Evolutionary conservation across 2,888 invertebrate species (phyloP).

Genomic region (Apocheima hispidaria): DNA sequence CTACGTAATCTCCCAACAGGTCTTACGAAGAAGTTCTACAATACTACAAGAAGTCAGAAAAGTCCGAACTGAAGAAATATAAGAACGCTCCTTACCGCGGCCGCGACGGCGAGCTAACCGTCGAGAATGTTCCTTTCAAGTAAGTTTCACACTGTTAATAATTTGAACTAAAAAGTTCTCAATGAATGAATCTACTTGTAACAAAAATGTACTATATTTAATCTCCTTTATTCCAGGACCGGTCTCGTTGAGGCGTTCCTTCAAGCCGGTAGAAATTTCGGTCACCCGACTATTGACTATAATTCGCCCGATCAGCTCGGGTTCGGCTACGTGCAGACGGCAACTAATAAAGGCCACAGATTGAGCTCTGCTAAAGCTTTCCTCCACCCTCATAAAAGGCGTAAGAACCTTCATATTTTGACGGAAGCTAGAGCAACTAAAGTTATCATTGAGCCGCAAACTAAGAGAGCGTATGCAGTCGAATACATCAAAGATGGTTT

Average conservation of each 20-base stretch:
- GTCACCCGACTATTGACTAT: constrained; percentile 86
- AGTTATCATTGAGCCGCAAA: constrained; percentile 79
- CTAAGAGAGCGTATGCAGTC: constrained; percentile 89
- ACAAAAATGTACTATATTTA: constrained; percentile 20
- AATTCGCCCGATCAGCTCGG: constrained; percentile 88
- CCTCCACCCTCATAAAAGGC: constrained; percentile 86
- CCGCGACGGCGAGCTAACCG: constrained; percentile 87
- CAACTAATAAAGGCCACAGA: constrained; percentile 87
- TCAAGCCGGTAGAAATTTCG: constrained; percentile 85
- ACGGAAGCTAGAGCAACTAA: constrained; percentile 75
- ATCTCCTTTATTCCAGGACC: constrained; percentile 66
- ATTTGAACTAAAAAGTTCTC: constrained; percentile 47
- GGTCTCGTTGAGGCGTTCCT: constrained; percentile 85
- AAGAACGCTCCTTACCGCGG: constrained; percentile 85
- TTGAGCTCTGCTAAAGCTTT: constrained; percentile 89
- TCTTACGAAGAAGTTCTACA: constrained; percentile 86
- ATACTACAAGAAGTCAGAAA: constrained; percentile 88
- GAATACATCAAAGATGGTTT: constrained; percentile 87
- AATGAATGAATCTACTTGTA: constrained; percentile 39
- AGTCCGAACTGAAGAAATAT: constrained; percentile 77
- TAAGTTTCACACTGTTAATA: constrained; percentile 58
- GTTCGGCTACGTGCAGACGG: constrained; percentile 83
- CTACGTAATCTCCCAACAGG: no score
- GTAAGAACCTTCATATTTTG: constrained; percentile 87
- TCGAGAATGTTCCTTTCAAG: constrained; percentile 87